These are phyloP conservation scores for Scaptodrosophila latifasciaeformis DNA, from an alignment of 2,888 invertebrate genomes.

Conservation along the genomic window DNA sequence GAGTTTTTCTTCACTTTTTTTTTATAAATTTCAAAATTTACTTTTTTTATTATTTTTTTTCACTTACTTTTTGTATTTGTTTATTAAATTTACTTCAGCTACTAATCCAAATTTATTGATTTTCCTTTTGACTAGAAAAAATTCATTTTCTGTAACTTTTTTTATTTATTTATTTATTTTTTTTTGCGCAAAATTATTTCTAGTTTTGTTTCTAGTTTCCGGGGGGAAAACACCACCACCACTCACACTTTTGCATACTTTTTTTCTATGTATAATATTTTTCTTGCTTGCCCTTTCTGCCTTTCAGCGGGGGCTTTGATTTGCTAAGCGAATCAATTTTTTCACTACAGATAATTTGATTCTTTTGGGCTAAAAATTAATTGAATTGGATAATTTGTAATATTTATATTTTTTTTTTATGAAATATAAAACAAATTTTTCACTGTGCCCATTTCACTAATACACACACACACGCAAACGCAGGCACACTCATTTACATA, in stretches of 20 bases:
- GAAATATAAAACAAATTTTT: conserved; percentile 57
- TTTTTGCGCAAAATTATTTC: conserved; percentile 16
- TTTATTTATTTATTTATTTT: conserved; percentile 21
- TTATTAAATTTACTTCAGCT: conserved; percentile 46
- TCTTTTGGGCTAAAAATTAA: neutral
- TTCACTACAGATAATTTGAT: neutral
- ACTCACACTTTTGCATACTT: conserved; percentile 1
- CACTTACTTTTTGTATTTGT: neutral
- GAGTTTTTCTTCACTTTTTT: neutral
- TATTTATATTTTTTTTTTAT: conserved; percentile 1
- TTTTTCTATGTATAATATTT: conserved; percentile 23
- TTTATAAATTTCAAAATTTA: neutral
- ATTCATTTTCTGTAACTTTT: conserved; percentile 6
- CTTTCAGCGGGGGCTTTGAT: neutral
- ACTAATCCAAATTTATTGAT: conserved; percentile 73
- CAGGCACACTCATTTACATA: conserved; percentile 21
- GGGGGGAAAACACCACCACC: conserved; percentile 10
- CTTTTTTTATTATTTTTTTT: conserved; percentile 6
- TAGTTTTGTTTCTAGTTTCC: conserved; percentile 21
- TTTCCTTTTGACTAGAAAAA: conserved; percentile 27
- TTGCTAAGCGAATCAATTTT: neutral
- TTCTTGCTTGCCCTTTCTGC: neutral
- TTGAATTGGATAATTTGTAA: conserved; percentile 20
- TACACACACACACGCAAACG: conserved; percentile 26
- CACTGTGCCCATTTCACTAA: conserved; percentile 54